A percentile compares a stretch with the other conserved stretches of the same genome.
These are phyloP conservation scores for Lasioglossum malachurum DNA, from an alignment of 2,888 invertebrate genomes.

Conservation along the genomic window DNA sequence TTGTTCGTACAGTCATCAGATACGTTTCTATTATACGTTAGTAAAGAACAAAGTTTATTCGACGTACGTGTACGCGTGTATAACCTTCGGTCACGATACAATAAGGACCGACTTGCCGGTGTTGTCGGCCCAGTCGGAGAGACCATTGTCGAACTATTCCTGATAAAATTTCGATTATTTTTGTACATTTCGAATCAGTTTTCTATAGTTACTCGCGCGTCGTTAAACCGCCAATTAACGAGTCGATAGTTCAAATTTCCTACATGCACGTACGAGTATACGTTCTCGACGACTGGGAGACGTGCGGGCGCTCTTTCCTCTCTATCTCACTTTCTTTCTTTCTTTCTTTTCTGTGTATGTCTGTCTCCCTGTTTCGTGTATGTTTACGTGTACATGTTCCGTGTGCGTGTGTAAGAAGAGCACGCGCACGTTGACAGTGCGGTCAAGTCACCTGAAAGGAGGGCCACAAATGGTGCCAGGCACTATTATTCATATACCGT, in stretches of 20 bases:
- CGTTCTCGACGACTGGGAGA: background rate
- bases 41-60: conserved; percentile 68
- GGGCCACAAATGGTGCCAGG: conserved; percentile 85
- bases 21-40: conserved; percentile 70
- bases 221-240: background rate
- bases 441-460: conserved; percentile 77
- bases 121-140: conserved; percentile 35
- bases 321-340: background rate
- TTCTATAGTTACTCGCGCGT: background rate
- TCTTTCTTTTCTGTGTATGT: background rate
- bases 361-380: background rate
- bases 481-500: conserved; percentile 84
- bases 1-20: conserved; percentile 73
- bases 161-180: background rate
- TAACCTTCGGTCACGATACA: conserved; percentile 62
- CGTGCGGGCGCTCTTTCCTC: background rate
- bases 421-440: conserved; percentile 51
- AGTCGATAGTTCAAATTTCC: background rate
- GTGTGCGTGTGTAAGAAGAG: background rate
- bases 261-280: background rate
- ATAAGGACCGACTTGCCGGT: conserved; percentile 63
- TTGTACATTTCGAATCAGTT: background rate
- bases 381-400: background rate
- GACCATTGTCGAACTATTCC: conserved; percentile 15
- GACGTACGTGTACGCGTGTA: conserved; percentile 33